phyloP scores from a whole-genome alignment of 2,113 vertebrate genomes.

The Malurus elegans region DNA sequence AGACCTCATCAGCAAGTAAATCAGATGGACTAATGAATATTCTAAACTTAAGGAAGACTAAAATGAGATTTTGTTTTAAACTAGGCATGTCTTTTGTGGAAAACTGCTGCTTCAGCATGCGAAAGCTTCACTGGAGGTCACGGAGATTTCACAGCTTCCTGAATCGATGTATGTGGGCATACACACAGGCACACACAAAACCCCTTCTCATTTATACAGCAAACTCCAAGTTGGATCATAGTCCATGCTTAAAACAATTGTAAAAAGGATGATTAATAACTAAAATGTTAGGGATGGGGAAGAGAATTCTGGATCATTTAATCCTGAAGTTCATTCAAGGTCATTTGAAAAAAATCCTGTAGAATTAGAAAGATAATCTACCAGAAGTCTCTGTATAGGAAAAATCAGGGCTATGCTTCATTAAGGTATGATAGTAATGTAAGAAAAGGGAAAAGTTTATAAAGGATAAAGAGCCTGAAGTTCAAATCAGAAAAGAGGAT shows the following conservation, averaged over 20 bases:
- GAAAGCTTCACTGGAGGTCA: not conserved
- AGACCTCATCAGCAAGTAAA: not conserved
- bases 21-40: not conserved
- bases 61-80: not conserved
- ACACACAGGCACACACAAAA: too few species aligned
- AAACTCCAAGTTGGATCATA: not conserved
- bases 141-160: not conserved
- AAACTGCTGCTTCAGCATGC: not conserved
- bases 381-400: not conserved
- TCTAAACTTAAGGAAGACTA: not conserved
- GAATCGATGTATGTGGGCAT: not conserved
- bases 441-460: not conserved
- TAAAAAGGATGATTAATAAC: not conserved
- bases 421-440: not conserved
- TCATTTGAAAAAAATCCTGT: not conserved
- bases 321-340: conserved; percentile 33
- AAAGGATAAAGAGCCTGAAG: not conserved
- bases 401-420: not conserved
- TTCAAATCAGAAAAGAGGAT: not conserved
- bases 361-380: not conserved
- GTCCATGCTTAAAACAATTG: not conserved
- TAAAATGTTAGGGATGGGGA: not conserved
- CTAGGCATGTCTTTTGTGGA: not conserved
- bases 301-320: not conserved
- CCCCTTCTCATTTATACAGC: not conserved